Base-by-base conservation (phyloP, 2,797 vertebrate genomes). In the Sphenodon punctatus region DNA sequence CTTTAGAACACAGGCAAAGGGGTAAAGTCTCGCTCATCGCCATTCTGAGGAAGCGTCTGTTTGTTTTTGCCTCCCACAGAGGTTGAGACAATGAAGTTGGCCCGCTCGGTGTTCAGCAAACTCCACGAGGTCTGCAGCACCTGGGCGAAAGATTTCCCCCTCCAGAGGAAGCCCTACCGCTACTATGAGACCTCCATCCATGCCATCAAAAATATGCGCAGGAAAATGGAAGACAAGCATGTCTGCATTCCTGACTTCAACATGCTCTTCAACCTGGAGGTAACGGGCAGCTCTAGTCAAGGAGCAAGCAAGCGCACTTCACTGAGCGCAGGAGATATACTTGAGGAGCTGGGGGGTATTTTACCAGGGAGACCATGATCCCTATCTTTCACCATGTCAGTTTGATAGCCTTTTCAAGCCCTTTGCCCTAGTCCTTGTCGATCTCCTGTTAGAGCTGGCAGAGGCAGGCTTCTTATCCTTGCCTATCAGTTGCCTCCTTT, bases 221-320 rank as follows among this genome's bases (percentile, higher is more conserved):
- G 98, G 93, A 99, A 99, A 94, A 99, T 99, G 99, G 99, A 99
- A 91, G 99, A 99, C 96, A 98, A 98, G 74, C 99, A 99, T 3
- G 94, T 99, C 89, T 98, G 99, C 95, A 99, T 99, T 91, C 99
- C 98, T 0, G 99, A 99, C 94, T 99, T 99, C 94, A 99, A 99
- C 93, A 94, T 97, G 10, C 98, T 99, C 92, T 99, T 99, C 95
- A 99, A 99, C 88, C 90, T 99, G 6, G 97, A 99, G 98, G 99
- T 99, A 94, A 93, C 49, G 53, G n/a, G n/a, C n/a, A n/a, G n/a
- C n/a, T n/a, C n/a, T n/a, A n/a, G n/a, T n/a, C n/a, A n/a, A n/a
- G n/a, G n/a, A n/a, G n/a, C n/a, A n/a, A n/a, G n/a, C n/a, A n/a
- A n/a, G n/a, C n/a, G n/a, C n/a, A n/a, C n/a, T n/a, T 0, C 2